phyloP scores from a whole-genome alignment of 2,888 invertebrate genomes.

The Hololepta plana region DNA sequence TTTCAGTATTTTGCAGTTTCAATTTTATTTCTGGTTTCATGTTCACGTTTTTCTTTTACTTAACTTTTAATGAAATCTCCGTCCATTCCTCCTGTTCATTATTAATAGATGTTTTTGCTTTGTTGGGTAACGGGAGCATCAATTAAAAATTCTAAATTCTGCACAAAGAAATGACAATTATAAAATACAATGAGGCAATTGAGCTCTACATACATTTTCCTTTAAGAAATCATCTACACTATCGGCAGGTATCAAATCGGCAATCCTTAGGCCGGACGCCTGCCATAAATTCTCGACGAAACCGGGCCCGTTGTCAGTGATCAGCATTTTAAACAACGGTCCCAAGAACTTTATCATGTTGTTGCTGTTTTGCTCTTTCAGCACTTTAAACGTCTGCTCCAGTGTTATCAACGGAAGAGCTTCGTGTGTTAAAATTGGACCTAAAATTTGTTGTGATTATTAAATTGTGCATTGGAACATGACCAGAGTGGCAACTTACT shows the following conservation, averaged over 20 bases:
- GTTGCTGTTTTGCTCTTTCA: conserved; percentile 20
- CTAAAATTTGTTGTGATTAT: conserved; percentile 23
- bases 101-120: conserved; percentile 24
- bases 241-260: conserved; percentile 30
- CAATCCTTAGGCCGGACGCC: conserved; percentile 31
- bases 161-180: conserved; percentile 12
- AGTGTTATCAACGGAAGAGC: conserved; percentile 1
- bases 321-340: conserved; percentile 36
- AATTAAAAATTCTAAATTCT: conserved; percentile 36
- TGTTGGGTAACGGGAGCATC: conserved; percentile 20
- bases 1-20: too few relatives aligned
- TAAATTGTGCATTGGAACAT: conserved; percentile 21
- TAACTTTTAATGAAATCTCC: too few relatives aligned
- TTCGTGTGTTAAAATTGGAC: conserved; percentile 10
- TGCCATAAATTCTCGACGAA: conserved; percentile 36
- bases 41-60: too few relatives aligned
- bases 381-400: conserved; percentile 17
- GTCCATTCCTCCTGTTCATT: too few relatives aligned
- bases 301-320: conserved; percentile 35
- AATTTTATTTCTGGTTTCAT: too few relatives aligned
- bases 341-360: conserved; percentile 32
- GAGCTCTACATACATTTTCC: conserved; percentile 23
- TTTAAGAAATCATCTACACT: conserved; percentile 32
- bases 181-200: conserved; percentile 1
- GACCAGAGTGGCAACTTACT: conserved; percentile 28